A percentile compares a stretch with the other conserved stretches of the same genome.
phyloP scores from a whole-genome alignment of 2,888 invertebrate genomes.

The Sinodicranocentrus sp. region DNA sequence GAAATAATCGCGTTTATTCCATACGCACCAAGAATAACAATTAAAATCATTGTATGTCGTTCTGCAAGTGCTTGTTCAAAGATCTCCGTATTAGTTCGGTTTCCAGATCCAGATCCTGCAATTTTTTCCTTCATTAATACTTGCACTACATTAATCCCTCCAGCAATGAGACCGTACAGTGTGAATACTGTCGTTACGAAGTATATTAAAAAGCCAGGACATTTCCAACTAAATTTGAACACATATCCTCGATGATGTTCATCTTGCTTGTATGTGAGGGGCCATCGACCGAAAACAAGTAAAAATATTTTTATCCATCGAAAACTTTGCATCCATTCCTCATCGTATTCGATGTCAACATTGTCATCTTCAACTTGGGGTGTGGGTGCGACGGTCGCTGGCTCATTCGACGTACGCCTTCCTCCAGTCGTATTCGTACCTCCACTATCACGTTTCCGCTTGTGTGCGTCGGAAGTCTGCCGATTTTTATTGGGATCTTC shows the following conservation, averaged over 20 bases:
- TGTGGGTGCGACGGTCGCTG: no score
- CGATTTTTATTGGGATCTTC: no score
- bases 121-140: constrained; percentile 47
- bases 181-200: not conserved
- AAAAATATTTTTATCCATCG: constrained; percentile 1
- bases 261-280: constrained; percentile 9
- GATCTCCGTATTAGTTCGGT: not conserved
- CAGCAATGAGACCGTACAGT: constrained; percentile 4
- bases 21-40: constrained; percentile 43
- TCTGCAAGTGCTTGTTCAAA: constrained; percentile 38
- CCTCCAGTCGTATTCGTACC: no score
- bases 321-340: constrained; percentile 21
- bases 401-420: not conserved
- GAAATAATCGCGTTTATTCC: constrained; percentile 15
- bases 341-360: constrained; percentile 12
- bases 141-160: constrained; percentile 10
- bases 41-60: constrained; percentile 37
- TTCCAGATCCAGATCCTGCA: not conserved
- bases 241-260: constrained; percentile 5
- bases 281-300: constrained; percentile 33
- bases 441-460: no score
- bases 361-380: no score
- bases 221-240: constrained; percentile 42
- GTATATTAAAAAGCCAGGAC: constrained; percentile 25
- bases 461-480: no score